Percentiles rank a stretch among this genome's conserved stretches.
These are phyloP conservation scores for Pteropus alecto DNA, from an alignment of 2,113 vertebrate genomes.

Conservation along the genomic window DNA sequence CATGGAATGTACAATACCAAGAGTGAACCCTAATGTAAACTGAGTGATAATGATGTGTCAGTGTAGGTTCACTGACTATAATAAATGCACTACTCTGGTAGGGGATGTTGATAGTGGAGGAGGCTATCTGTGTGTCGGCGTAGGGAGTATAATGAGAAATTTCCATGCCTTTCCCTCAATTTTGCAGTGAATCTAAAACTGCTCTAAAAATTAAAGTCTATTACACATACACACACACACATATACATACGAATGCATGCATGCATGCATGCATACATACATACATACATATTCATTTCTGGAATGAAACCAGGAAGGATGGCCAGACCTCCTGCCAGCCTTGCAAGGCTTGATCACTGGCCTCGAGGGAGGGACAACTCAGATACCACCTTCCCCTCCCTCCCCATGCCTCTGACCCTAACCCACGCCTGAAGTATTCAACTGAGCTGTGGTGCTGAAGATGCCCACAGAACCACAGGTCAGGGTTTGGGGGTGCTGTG, in stretches of 20 bases:
- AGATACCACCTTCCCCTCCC: not conserved
- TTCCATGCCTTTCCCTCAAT: not conserved
- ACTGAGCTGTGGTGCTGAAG: not conserved
- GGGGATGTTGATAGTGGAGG: no score
- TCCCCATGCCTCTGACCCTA: no score
- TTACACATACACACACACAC: not conserved
- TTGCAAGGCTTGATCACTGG: not conserved
- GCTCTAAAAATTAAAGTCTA: not conserved
- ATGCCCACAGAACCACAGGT: not conserved
- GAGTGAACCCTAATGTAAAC: not conserved
- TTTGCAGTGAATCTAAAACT: not conserved
- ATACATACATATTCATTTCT: not conserved
- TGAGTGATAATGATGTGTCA: not conserved
- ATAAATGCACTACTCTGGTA: no score
- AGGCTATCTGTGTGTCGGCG: no score
- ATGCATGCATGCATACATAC: not conserved
- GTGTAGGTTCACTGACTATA: rapidly evolving
- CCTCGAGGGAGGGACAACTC: not conserved
- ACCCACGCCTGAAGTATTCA: not conserved
- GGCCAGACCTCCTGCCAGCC: not conserved
- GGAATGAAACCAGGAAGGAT: not conserved
- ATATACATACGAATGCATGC: no score
- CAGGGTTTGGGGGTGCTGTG: rapidly evolving
- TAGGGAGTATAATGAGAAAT: not conserved
- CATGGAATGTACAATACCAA: not conserved